These are phyloP conservation scores for Tauraco hartlaubi DNA, from an alignment of 2,797 vertebrate species.

Conservation along the genomic window DNA sequence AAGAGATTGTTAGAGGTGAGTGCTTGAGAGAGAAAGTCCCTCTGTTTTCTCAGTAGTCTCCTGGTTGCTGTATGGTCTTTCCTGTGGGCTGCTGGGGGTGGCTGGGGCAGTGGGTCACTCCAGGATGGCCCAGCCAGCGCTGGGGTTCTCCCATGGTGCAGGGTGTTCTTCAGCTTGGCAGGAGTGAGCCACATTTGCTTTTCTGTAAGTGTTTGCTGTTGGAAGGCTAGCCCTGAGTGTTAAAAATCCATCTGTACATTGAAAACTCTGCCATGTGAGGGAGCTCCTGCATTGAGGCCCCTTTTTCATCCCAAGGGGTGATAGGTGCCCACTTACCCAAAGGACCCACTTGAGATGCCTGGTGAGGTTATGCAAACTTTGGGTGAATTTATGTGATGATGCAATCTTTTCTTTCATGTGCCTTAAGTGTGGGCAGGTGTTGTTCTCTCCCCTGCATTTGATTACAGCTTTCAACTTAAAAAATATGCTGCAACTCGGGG, in stretches of 20 bases:
- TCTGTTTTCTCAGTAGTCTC: not conserved
- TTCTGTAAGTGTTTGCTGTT: not conserved
- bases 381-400: not conserved
- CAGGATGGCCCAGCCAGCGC: rapidly evolving
- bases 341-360: not conserved
- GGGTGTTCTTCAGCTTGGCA: not conserved
- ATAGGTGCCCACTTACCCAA: not conserved
- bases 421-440: not conserved
- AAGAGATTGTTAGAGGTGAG: not conserved
- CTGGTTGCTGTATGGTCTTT: rapidly evolving
- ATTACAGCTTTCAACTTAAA: not conserved
- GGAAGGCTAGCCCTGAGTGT: not conserved
- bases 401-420: not conserved
- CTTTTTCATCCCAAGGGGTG: not conserved
- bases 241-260: not conserved
- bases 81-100: not conserved
- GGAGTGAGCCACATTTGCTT: not conserved
- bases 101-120: not conserved
- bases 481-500: not conserved
- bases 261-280: not conserved
- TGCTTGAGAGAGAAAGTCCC: not conserved
- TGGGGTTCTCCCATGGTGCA: not conserved
- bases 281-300: not conserved
- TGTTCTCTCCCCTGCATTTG: not conserved
- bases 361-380: not conserved